A percentile compares a stretch with the other conserved stretches of the same genome.
Evolutionary conservation across 2,888 invertebrate genomes (phyloP).

Genomic region (Leptinotarsa peninsularis): DNA sequence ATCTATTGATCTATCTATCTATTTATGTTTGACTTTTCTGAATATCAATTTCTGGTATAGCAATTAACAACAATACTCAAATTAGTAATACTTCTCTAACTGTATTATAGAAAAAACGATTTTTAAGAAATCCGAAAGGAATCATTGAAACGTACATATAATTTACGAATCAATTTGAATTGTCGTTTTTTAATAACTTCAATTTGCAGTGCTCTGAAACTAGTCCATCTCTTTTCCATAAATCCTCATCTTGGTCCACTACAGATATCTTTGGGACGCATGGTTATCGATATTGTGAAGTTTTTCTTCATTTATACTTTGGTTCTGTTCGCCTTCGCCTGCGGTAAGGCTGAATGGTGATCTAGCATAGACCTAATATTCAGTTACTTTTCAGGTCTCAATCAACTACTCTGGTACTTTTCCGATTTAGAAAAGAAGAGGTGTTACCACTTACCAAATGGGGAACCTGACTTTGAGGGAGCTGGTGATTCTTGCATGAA

Average conservation of each 20-base stretch:
- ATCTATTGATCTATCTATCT: too few relatives aligned
- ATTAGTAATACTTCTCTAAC: too few relatives aligned
- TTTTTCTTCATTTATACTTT: conserved; percentile 95
- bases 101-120: too few relatives aligned
- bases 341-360: conserved; percentile 73
- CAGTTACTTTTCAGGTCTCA: conserved; percentile 69
- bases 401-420: conserved; percentile 95
- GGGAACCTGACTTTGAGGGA: conserved; percentile 81
- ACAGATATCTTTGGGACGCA: conserved; percentile 94
- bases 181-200: background rate
- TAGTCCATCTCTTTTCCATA: conserved; percentile 96
- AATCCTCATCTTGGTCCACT: conserved; percentile 95
- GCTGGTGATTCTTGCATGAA: conserved; percentile 84
- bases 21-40: too few relatives aligned
- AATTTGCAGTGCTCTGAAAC: conserved; percentile 82
- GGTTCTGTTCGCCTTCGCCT: conserved; percentile 95
- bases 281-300: conserved; percentile 95
- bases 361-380: background rate
- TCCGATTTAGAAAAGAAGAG: conserved; percentile 86
- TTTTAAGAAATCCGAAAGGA: too few relatives aligned
- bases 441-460: conserved; percentile 80
- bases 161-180: background rate
- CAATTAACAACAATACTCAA: too few relatives aligned
- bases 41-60: too few relatives aligned
- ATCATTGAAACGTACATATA: too few relatives aligned